Base-by-base conservation (phyloP, 2,113 vertebrate genomes). In the Poeciliopsis turrubarensis region DNA sequence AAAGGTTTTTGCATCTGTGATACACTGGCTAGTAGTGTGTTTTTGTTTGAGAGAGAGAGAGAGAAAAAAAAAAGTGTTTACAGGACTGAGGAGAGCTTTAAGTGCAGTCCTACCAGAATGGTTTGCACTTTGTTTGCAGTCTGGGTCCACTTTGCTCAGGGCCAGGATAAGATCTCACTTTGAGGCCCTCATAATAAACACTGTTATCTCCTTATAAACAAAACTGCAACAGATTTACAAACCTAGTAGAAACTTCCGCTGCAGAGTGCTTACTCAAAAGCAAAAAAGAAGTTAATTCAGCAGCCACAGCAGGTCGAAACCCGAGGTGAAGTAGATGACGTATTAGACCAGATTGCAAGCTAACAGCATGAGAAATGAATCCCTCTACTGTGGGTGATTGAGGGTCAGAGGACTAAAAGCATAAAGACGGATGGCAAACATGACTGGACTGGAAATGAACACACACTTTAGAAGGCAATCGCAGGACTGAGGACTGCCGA, bases 161-260 rank as follows among this genome's bases (percentile, higher is more conserved):
- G 66, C 14, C 66, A 54, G 39, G 71, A 83, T 73, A 83, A 80
- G 68, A 80, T 85, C 64, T 78, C 75, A 60, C 79, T 76, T 68
- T 68, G 39, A 65, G 73, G 66, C 44, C 80, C 66, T 3, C n/a
- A 77, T 68, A 71, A 70, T 26, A 27, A 39, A 31, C 70, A 0
- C 62, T 68, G 30, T 72, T 72, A 60, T 71, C 44, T 67, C 37
- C 26, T 25, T 31, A 47, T 65, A 80, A 83, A 78, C 76, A 80
- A 54, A 73, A 73, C n/a, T 60, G 44, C 6, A 41, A 62, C 1
- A 10, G 65, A 70, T 68, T 69, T 32, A 68, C 34, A 78, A 62
- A 82, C 3, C 22, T 10, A 8, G 57, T 29, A 27, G 29, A 71
- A 70, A 67, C 64, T 27, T 41, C 29, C 5, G 26, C n/a, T 27